Evolutionary conservation across 2,797 vertebrate genomes (phyloP).

Genomic region (Sebastes dallii): DNA sequence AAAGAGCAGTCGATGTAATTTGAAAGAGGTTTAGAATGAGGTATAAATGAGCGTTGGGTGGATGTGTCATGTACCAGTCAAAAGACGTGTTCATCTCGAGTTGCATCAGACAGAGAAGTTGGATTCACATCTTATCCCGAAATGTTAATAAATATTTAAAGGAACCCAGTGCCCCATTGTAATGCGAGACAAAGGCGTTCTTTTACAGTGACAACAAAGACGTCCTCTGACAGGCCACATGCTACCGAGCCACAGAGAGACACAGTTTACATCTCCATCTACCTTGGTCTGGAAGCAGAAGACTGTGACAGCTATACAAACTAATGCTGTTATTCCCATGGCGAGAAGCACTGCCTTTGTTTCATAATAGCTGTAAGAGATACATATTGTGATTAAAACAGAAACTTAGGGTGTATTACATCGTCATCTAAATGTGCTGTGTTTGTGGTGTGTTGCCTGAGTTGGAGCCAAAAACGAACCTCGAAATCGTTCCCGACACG

Average conservation of each 20-base stretch:
- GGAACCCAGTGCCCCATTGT: conserved; percentile 73
- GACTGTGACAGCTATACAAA: conserved; percentile 90
- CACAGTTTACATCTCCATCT: conserved; percentile 50
- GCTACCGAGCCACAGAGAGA: conserved; percentile 45
- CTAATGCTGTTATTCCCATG: conserved; percentile 90
- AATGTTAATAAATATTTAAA: conserved; percentile 82
- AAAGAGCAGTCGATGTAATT: conserved; percentile 22
- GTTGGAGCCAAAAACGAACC: conserved; percentile 77
- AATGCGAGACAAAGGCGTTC: conserved; percentile 81
- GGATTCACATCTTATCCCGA: conserved; percentile 59
- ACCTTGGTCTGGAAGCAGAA: conserved; percentile 99
- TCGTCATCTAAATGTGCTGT: background rate
- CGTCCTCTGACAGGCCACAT: conserved; percentile 60
- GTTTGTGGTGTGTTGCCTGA: background rate
- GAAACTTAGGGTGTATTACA: background rate
- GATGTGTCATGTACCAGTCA: background rate
- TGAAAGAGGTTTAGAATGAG: conserved; percentile 21
- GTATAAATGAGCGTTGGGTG: background rate
- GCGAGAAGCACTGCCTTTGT: conserved; percentile 91
- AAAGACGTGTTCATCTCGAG: conserved; percentile 40
- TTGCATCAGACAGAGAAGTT: conserved; percentile 59
- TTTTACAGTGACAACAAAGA: conserved; percentile 79
- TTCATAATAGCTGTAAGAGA: conserved; percentile 81
- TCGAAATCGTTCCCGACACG: conserved; percentile 92
- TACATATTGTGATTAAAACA: background rate